These are phyloP conservation scores for Uria aalge DNA, from an alignment of 2,113 vertebrate species.

Conservation along the genomic window DNA sequence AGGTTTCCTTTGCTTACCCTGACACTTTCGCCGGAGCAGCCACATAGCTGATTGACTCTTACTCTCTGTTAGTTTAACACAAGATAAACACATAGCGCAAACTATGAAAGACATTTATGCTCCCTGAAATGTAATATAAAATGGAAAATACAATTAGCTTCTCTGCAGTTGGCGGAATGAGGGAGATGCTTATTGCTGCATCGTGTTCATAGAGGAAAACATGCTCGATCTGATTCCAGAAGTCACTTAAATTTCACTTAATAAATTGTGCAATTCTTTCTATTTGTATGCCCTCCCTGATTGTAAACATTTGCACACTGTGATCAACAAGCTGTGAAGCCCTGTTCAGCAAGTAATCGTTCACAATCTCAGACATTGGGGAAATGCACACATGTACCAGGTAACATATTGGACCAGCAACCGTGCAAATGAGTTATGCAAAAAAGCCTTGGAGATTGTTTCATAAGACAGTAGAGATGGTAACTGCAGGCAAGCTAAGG, in stretches of 20 bases:
- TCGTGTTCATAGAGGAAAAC: not conserved
- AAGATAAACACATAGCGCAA: not conserved
- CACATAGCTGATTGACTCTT: not conserved
- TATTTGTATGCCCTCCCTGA: not conserved
- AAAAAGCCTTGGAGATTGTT: not conserved
- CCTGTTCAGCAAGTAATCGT: not conserved
- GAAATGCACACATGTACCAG: not conserved
- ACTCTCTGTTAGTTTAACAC: not conserved
- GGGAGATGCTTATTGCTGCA: not conserved
- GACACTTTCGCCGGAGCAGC: not conserved
- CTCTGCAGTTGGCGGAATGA: not conserved
- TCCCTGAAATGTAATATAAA: not conserved
- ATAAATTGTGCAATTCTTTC: not conserved
- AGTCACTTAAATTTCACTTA: not conserved
- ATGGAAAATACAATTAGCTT: not conserved
- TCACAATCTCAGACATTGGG: not conserved
- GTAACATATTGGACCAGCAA: not conserved
- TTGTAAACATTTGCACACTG: not conserved
- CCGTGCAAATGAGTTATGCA: not conserved
- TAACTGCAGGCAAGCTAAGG: not conserved
- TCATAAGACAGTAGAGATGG: not conserved
- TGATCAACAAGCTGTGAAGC: not conserved
- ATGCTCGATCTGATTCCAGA: not conserved
- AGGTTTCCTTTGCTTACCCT: not conserved
- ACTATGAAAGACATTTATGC: not conserved